phyloP scores from a whole-genome alignment of 2,888 invertebrate species.

The Dicyrtoma fusca region DNA sequence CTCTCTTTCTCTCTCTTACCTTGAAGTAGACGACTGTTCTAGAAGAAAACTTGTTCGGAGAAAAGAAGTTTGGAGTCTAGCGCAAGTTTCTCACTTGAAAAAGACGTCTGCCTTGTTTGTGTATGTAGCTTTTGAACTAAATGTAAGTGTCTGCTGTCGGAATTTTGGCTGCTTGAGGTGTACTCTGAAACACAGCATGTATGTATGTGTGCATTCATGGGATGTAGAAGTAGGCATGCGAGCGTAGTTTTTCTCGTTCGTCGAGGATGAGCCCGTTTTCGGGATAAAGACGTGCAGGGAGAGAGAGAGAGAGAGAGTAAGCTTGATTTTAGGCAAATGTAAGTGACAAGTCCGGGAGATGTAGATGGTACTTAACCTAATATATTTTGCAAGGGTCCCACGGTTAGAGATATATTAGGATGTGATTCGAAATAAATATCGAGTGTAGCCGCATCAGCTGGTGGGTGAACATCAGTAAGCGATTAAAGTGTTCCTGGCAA shows the following conservation, averaged over 20 bases:
- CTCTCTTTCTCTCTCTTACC: too few species aligned
- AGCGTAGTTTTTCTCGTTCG: background rate
- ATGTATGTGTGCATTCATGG: too few species aligned
- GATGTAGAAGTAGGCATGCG: background rate
- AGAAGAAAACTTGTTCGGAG: too few species aligned
- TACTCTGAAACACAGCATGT: too few species aligned
- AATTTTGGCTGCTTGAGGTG: too few species aligned
- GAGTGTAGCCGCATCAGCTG: constrained; percentile 48
- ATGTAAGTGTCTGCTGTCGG: too few species aligned
- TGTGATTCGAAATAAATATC: constrained; percentile 52
- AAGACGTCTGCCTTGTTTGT: too few species aligned
- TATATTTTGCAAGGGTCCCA: constrained; percentile 40
- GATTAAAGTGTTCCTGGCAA: constrained; percentile 53
- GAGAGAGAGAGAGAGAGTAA: constrained; percentile 7
- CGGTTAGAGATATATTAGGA: constrained; percentile 43
- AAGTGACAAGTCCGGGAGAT: constrained; percentile 43
- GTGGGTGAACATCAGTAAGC: constrained; percentile 44
- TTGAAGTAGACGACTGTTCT: too few species aligned
- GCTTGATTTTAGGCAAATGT: constrained; percentile 40
- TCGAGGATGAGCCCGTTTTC: too few species aligned
- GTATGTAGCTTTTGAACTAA: too few species aligned
- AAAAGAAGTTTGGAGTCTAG: too few species aligned
- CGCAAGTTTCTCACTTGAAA: too few species aligned
- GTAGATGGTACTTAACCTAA: constrained; percentile 46
- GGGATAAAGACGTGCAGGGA: constrained; percentile 2